Evolutionary conservation across 1,140 invertebrate species (phyloP), one percentile per base, ranked within the genome.

Genomic region (Zaprionus ghesquierei): DNA sequence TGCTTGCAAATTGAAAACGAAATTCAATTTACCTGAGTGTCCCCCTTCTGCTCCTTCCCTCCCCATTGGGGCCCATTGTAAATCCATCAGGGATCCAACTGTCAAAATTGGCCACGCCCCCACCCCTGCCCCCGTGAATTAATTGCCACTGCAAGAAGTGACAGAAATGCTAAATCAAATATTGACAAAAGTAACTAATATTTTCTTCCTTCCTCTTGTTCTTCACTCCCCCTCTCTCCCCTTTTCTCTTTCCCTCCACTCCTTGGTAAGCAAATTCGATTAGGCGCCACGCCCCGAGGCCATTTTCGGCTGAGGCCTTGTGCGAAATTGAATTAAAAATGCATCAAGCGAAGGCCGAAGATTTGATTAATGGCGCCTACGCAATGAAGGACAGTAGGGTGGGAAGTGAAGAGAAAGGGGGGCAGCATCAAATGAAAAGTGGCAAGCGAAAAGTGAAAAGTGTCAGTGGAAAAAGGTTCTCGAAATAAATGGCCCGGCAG

Each of bases 241-340:
- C 33, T 60, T 2, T 46, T n/a, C 22, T 18, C 27, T 22, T 8
- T 29, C 18, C 18, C 9, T 20, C 29, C 13, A 33, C 9, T 31
- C 23, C n/a, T n/a, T n/a, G n/a, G 70, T 27, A 61, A 49, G 78
- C 53, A 82, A 87, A 87, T 87, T 87, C 82, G 79, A 89, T 86
- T 86, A 86, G 69, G 58, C 61, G 66, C 70, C 82, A 77, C 82
- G 82, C 82, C 82, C 60, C 23, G 41, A 59, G 58, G 69, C 73
- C 41, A 59, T 66, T 69, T 69, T n/a, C n/a, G 77, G 69, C 76
- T 62, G 58, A 29, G 59, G 81, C 54, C 49, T 71, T 63, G 74
- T 75, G 71, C 75, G 15, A 89, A 87, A 87, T 87, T 79, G 72
- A 87, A 87, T 87, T 87, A 87, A 89, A 87, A 87, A 87, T 79